Conservation (phyloP, 2,797 vertebrate genomes). For the Xenentodon cancila region DNA sequence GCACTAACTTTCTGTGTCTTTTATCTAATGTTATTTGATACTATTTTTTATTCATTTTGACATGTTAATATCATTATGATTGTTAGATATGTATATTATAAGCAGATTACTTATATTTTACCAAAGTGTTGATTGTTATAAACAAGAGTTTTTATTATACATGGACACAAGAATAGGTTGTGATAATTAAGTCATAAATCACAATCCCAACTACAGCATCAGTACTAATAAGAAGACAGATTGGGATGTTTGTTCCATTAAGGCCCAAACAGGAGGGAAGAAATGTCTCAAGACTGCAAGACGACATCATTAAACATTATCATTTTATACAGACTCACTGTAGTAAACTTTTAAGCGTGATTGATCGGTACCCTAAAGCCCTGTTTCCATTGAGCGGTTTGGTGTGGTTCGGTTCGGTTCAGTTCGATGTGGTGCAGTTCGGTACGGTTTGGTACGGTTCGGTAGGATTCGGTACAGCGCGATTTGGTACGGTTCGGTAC, state of each 20-base stretch:
- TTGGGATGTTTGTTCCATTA: slow-evolving; percentile 68
- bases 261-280: slow-evolving; percentile 60
- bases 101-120: not conserved
- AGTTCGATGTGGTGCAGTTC: no score
- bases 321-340: slow-evolving; percentile 40
- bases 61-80: not conserved
- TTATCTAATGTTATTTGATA: not conserved
- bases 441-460: no score
- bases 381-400: no score
- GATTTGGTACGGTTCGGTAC: no score
- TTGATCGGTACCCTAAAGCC: slow-evolving; percentile 18
- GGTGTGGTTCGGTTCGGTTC: no score
- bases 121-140: not conserved
- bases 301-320: slow-evolving; percentile 57
- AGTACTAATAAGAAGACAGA: slow-evolving; percentile 48
- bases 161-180: slow-evolving; percentile 9
- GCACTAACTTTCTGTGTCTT: not conserved
- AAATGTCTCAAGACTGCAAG: slow-evolving; percentile 61
- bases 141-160: not conserved
- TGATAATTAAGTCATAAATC: slow-evolving; percentile 36
- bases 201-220: slow-evolving; percentile 36
- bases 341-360: slow-evolving; percentile 43
- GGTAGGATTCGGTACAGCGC: no score
- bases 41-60: not conserved
- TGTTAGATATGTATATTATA: not conserved